Conservation (phyloP, 2,888 invertebrate species). For the Caradrina kadenii region DNA sequence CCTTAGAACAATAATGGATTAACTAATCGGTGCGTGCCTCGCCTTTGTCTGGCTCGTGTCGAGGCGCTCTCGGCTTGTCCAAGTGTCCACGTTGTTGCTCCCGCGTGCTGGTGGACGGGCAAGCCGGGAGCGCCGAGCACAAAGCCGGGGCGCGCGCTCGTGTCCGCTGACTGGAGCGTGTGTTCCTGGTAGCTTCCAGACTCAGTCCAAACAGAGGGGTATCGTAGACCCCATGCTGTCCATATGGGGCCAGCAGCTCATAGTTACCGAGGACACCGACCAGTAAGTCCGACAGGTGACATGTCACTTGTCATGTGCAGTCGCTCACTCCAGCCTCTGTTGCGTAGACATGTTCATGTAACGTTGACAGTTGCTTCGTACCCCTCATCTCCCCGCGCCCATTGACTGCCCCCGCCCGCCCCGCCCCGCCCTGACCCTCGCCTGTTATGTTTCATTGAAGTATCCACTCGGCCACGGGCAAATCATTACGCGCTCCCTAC, state of each 20-base stretch:
- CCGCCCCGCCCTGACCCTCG: conserved; percentile 63
- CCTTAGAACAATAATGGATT: conserved; percentile 61
- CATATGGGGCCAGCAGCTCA: conserved; percentile 99
- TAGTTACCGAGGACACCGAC: conserved; percentile 99
- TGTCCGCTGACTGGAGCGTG: conserved; percentile 81
- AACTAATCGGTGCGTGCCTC: conserved; percentile 58
- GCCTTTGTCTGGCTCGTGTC: conserved; percentile 46
- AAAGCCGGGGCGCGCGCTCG: conserved; percentile 58
- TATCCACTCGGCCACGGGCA: conserved; percentile 74
- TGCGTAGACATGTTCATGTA: conserved; percentile 82
- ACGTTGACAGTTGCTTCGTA: conserved; percentile 71
- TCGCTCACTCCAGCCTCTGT: conserved; percentile 82
- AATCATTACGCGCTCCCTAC: conserved; percentile 67
- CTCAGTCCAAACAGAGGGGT: conserved; percentile 97
- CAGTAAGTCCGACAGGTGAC: conserved; percentile 94
- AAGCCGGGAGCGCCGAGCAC: conserved; percentile 40
- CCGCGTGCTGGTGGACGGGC: conserved; percentile 4
- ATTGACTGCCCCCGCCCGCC: conserved; percentile 62
- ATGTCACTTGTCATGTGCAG: conserved; percentile 78
- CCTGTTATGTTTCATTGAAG: conserved; percentile 71
- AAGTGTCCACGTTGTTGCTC: no score
- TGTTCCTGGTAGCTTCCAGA: conserved; percentile 94
- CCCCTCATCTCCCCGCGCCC: conserved; percentile 73
- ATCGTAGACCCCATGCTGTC: conserved; percentile 99
- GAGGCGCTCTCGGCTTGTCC: conserved; percentile 39